Conservation (phyloP, 2,113 vertebrate species). For the Notothenia rossii region DNA sequence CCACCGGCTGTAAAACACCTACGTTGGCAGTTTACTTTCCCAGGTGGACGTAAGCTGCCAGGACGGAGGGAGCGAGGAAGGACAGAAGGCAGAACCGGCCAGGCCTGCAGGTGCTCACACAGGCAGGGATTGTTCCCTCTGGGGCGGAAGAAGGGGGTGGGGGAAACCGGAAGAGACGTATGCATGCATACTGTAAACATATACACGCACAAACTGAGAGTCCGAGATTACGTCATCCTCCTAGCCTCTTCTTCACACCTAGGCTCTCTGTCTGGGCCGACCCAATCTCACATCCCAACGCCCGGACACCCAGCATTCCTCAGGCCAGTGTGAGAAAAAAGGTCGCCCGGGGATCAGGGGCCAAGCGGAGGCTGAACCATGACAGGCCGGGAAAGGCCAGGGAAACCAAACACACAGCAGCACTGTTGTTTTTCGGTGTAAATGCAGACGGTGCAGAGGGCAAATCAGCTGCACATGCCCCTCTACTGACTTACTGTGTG, state of each 20-base stretch:
- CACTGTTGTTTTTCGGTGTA: not conserved
- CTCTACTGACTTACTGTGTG: slow-evolving; percentile 34
- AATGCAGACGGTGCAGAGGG: slow-evolving; percentile 32
- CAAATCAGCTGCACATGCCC: slow-evolving; percentile 34
- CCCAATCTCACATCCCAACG: slow-evolving; percentile 33
- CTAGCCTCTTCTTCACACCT: slow-evolving; percentile 64
- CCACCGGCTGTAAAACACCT: slow-evolving; percentile 67
- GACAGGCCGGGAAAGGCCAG: slow-evolving; percentile 15
- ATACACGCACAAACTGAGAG: slow-evolving; percentile 36
- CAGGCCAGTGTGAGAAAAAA: slow-evolving; percentile 72
- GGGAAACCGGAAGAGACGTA: slow-evolving; percentile 7
- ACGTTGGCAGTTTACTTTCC: slow-evolving; percentile 60
- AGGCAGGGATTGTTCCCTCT: slow-evolving; percentile 68
- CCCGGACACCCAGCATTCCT: slow-evolving; percentile 70
- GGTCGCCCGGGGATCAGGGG: slow-evolving; percentile 74
- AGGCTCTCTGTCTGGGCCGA: slow-evolving; percentile 51
- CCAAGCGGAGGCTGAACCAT: slow-evolving; percentile 56
- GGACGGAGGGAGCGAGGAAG: slow-evolving; percentile 41
- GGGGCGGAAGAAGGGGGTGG: slow-evolving; percentile 24
- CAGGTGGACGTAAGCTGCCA: slow-evolving; percentile 65
- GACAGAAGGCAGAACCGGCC: slow-evolving; percentile 37
- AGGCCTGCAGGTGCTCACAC: slow-evolving; percentile 72
- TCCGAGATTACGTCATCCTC: slow-evolving; percentile 59
- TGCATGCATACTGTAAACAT: slow-evolving; percentile 38
- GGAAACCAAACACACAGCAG: slow-evolving; percentile 18